Evolutionary conservation across 2,797 vertebrate species (phyloP).

Genomic region (Phataginus tetradactyla): DNA sequence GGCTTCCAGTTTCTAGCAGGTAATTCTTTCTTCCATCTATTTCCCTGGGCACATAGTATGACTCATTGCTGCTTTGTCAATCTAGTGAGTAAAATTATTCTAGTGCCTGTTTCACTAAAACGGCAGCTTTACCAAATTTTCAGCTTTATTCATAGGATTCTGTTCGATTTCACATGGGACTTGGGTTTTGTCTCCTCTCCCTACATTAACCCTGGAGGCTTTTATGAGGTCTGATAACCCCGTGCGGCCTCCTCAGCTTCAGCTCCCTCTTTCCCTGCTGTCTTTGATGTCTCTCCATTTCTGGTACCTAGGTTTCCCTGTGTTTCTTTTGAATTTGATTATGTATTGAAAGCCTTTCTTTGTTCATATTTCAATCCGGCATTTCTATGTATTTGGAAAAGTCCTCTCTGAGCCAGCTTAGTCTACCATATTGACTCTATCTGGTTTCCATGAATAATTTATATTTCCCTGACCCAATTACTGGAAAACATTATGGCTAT

Average conservation of each 20-base stretch:
- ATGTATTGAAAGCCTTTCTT: background rate
- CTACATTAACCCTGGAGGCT: background rate
- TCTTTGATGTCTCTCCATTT: background rate
- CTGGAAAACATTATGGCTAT: background rate
- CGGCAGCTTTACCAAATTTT: background rate
- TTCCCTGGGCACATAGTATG: background rate
- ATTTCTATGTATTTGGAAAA: background rate
- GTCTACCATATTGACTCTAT: background rate
- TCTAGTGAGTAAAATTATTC: background rate
- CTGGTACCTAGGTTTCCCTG: background rate
- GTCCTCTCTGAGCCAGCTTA: background rate
- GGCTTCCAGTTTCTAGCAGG: background rate
- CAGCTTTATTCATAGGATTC: background rate
- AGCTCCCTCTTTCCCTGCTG: background rate
- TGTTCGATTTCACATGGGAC: background rate
- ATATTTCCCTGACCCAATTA: background rate
- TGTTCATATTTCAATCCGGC: background rate
- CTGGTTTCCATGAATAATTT: constrained; percentile 7
- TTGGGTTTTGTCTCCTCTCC: background rate
- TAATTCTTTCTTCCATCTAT: background rate
- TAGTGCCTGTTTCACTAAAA: background rate
- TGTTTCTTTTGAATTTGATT: background rate
- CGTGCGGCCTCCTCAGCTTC: background rate
- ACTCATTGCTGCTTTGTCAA: background rate
- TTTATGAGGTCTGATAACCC: background rate